Evolutionary conservation across 2,797 vertebrate genomes (phyloP), one percentile per base, ranked within the genome.

Genomic region (Notoglanidium macrostoma): DNA sequence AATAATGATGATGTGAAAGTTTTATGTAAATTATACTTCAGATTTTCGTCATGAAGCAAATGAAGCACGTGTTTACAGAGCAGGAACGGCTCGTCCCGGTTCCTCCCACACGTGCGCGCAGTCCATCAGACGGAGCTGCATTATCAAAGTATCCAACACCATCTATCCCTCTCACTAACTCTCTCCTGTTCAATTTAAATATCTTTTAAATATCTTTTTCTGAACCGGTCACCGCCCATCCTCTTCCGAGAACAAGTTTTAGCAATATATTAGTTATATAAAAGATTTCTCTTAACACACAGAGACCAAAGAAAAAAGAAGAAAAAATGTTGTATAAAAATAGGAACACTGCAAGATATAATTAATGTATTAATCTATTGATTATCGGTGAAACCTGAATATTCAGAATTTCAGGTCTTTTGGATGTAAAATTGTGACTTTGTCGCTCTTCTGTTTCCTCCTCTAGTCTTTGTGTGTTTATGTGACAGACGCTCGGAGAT

Each of bases 401-500:
- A 11, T 73, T 44, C 65, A 32, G 57, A 29, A 11, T 65, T 65
- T 65, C 68, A 2, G 14, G 40, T 68, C 46, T 78, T n/a, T n/a
- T n/a, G n/a, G 74, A 70, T 68, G 79, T 86, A 9, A 57, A 29
- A 17, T 1, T 29, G 54, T 35, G 74, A n/a, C 35, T 2, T 49
- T 49, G 10, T 49, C 14, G 17, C 26, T 72, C n/a, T 54, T 85
- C 40, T 19, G n/a, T 23, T 86, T 35, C 17, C 29, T 59, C 19
- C 23, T 19, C 40, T 14, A 6, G 2, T 32, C 51, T 59, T 51
- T n/a, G 8, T 70, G 83, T 78, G 70, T 59, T 83, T 54, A 68
- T 67, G 49, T 2, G 76, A 68, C 59, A n/a, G 46, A 40, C 59
- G 70, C 83, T 67, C 3, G 21, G 59, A 86, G 73, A 84, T 73